phyloP scores from a whole-genome alignment of 2,113 vertebrate genomes.

The Phocoena phocoena region DNA sequence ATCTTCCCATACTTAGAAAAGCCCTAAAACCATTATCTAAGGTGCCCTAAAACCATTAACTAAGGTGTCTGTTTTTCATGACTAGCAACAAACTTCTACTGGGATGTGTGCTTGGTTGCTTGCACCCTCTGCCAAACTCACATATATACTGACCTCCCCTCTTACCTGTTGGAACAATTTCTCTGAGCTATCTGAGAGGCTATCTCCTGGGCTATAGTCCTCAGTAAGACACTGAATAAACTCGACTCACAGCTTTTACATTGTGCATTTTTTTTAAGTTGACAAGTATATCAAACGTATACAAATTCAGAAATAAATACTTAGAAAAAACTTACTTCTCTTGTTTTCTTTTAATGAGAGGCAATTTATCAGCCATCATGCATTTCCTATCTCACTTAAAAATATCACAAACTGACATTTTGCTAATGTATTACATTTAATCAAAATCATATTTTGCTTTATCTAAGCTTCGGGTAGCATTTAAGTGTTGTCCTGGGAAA shows the following conservation, averaged over 20 bases:
- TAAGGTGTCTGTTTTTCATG: no score
- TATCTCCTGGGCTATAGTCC: not conserved
- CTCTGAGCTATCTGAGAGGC: not conserved
- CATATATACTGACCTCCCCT: not conserved
- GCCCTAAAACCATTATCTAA: no score
- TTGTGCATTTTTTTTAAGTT: no score
- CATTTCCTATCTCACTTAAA: constrained; percentile 41
- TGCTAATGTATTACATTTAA: constrained; percentile 23
- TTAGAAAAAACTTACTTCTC: not conserved
- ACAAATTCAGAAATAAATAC: constrained; percentile 32
- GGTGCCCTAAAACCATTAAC: no score
- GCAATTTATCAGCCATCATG: not conserved
- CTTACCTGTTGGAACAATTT: not conserved
- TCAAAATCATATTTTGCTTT: constrained; percentile 15
- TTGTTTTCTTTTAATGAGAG: not conserved
- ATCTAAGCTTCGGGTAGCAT: constrained; percentile 17
- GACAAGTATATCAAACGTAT: not conserved
- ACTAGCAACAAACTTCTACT: not conserved
- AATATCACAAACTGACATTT: constrained; percentile 47
- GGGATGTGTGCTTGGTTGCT: not conserved
- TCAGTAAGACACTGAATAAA: not conserved
- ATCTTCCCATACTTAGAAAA: not conserved
- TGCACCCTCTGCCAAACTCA: not conserved
- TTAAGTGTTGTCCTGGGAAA: constrained; percentile 22
- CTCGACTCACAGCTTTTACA: not conserved